A percentile compares a stretch with the other conserved stretches of the same genome.
phyloP scores from a whole-genome alignment of 92 coral and sea anemone species.

The Palythoa caribaeorum region DNA sequence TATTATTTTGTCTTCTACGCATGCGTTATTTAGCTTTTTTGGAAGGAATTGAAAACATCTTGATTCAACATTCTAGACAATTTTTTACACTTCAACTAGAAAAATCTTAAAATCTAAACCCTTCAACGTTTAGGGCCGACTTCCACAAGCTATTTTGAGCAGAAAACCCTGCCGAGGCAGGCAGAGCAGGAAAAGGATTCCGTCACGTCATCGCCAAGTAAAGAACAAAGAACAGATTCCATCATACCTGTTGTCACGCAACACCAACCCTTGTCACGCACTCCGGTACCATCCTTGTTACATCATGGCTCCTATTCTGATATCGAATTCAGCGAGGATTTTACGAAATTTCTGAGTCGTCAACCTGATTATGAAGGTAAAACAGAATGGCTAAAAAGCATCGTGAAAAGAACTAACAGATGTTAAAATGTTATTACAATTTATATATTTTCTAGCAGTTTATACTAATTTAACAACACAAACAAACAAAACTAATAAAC shows the following conservation, averaged over 20 bases:
- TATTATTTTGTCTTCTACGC: too few species aligned
- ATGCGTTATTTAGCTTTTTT: too few species aligned
- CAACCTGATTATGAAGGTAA: slow-evolving; percentile 26
- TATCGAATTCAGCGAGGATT: slow-evolving; percentile 11
- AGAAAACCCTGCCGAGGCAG: slow-evolving; percentile 1
- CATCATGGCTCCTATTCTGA: neutral
- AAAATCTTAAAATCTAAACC: neutral
- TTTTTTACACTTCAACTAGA: neutral
- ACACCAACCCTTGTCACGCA: neutral
- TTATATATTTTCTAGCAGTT: too few species aligned
- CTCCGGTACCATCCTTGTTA: neutral
- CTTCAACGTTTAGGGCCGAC: neutral
- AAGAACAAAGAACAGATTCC: neutral
- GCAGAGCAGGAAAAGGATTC: neutral
- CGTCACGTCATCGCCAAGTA: neutral
- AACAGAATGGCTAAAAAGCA: neutral
- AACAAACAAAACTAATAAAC: too few species aligned
- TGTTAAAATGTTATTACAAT: too few species aligned
- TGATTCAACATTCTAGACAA: neutral
- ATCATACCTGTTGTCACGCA: slow-evolving; percentile 4
- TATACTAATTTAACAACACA: too few species aligned
- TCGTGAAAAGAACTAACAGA: neutral
- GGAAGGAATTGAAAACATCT: too few species aligned
- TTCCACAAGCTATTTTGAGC: neutral
- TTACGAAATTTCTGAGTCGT: neutral